These are phyloP conservation scores for Iselma pallidipennis DNA, from an alignment of 2,888 invertebrate species.

Conservation along the genomic window DNA sequence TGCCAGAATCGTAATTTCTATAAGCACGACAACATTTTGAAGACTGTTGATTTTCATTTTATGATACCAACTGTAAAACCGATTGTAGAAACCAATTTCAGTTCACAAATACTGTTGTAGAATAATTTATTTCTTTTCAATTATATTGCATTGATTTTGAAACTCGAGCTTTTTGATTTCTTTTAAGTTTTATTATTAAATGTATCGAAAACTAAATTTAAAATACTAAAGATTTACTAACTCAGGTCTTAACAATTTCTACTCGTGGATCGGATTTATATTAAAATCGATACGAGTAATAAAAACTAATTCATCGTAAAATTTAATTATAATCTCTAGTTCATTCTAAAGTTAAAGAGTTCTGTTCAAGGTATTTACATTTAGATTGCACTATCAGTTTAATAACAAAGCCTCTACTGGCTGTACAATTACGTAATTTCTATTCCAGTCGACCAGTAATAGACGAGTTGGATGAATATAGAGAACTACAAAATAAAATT, in stretches of 20 bases:
- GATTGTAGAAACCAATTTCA: no score
- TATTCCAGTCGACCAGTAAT: not conserved
- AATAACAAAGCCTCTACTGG: not conserved
- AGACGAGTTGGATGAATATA: not conserved
- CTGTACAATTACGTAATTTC: not conserved
- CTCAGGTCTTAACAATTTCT: not conserved
- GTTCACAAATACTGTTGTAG: no score
- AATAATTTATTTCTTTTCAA: not conserved
- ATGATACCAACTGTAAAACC: no score
- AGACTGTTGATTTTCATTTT: no score
- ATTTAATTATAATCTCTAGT: slow-evolving; percentile 5
- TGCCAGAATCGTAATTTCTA: no score
- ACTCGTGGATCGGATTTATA: not conserved
- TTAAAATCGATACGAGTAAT: not conserved
- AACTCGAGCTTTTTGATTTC: no score
- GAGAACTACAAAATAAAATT: not conserved
- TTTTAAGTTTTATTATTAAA: no score
- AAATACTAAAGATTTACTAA: not conserved
- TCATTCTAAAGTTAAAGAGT: not conserved
- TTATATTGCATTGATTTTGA: not conserved
- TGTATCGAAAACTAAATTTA: no score
- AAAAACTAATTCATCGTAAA: slow-evolving; percentile 7
- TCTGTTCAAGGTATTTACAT: not conserved
- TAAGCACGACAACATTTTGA: no score
- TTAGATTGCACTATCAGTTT: not conserved